phyloP scores from a whole-genome alignment of 1,140 invertebrate species.

The Sminthurinus signatus region DNA sequence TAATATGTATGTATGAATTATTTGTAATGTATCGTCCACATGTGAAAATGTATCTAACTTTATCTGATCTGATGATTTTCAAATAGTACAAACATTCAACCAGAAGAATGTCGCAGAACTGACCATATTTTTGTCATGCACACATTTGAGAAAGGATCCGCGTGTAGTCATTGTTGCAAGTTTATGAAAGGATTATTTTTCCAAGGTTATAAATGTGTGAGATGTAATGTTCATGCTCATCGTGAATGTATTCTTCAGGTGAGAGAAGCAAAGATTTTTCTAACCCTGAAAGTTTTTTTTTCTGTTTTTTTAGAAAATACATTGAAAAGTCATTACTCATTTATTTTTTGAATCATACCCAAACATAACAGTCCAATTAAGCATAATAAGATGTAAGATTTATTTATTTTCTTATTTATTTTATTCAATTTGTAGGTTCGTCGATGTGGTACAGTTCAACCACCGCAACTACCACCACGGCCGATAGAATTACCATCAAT shows the following conservation, averaged over 20 bases:
- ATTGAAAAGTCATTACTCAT: no score
- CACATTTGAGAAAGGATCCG: constrained; percentile 74
- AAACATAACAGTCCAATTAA: no score
- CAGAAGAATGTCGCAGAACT: constrained; percentile 64
- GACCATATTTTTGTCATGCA: constrained; percentile 73
- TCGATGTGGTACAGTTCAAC: constrained; percentile 35
- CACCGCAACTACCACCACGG: constrained; percentile 40
- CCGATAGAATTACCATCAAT: constrained; percentile 8
- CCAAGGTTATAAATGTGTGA: constrained; percentile 68
- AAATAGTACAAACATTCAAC: constrained; percentile 77
- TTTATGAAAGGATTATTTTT: constrained; percentile 68
- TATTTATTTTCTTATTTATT: no score
- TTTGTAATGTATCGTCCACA: no score
- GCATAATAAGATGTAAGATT: no score
- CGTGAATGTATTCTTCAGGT: constrained; percentile 25
- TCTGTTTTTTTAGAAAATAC: no score
- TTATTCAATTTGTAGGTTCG: no score
- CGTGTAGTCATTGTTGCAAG: constrained; percentile 75
- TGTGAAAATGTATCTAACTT: no score
- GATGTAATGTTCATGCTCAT: constrained; percentile 29
- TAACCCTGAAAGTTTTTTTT: no score
- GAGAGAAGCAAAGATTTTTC: no score
- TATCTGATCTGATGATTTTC: constrained; percentile 33
- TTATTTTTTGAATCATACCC: no score
- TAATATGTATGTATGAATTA: no score